Conservation (phyloP, 2,113 vertebrate genomes). For the Struthidea cinerea region DNA sequence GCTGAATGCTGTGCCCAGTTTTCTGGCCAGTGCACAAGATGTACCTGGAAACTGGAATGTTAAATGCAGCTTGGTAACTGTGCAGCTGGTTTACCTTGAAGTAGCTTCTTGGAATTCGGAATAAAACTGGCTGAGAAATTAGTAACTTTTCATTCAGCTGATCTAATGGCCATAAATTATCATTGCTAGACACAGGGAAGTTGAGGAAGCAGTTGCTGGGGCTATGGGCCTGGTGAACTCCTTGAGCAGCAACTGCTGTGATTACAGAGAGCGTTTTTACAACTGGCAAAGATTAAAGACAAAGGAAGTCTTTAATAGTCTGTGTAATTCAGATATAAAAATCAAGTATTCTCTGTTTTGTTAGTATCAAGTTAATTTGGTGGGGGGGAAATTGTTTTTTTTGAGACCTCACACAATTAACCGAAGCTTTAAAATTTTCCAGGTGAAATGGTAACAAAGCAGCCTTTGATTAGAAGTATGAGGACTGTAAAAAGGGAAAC, state of each 20-base stretch:
- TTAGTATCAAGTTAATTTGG: neutral
- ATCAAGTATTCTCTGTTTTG: neutral
- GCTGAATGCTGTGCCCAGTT: neutral
- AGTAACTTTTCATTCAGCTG: neutral
- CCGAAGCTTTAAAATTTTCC: slow-evolving; percentile 18
- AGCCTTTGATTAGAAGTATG: slow-evolving; percentile 98
- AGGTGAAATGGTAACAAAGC: slow-evolving; percentile 99
- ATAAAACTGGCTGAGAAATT: neutral
- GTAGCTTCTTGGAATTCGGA: neutral
- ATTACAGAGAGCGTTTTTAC: neutral
- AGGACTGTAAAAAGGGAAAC: slow-evolving; percentile 98
- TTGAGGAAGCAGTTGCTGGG: neutral
- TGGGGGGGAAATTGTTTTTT: neutral
- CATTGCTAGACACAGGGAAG: neutral
- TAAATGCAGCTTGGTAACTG: neutral
- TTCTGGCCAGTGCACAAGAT: neutral
- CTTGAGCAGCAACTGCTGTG: neutral
- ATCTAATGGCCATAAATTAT: neutral
- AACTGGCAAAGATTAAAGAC: neutral
- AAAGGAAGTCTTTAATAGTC: neutral
- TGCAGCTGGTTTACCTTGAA: neutral
- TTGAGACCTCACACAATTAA: neutral
- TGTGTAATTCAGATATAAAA: neutral
- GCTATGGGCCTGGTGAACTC: neutral
- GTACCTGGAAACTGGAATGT: neutral